Percentiles rank a stretch among this genome's conserved stretches.
Conservation (phyloP, 2,113 vertebrate genomes). For the Rhagologus leucostigma region DNA sequence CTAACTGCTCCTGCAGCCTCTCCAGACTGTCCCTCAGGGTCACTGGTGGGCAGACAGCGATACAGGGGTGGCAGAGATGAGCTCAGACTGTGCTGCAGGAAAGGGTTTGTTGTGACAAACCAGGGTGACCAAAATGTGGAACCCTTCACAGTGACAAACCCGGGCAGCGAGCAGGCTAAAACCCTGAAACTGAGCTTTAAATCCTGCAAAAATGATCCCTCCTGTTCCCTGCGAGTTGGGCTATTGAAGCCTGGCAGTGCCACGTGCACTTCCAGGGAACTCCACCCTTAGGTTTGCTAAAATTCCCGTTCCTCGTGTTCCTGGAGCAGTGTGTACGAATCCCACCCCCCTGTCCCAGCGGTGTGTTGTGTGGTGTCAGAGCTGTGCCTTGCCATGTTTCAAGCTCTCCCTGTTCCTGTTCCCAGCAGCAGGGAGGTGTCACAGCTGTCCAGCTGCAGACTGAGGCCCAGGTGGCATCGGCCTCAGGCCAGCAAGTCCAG, state of each 20-base stretch:
- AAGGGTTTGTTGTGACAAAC: neutral
- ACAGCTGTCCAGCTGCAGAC: conserved; percentile 99
- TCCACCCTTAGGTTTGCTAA: neutral
- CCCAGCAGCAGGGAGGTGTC: conserved; percentile 96
- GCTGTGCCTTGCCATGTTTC: conserved; percentile 67
- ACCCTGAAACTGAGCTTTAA: neutral
- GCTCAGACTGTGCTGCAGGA: neutral
- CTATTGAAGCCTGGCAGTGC: neutral
- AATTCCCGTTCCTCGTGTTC: neutral
- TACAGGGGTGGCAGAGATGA: neutral
- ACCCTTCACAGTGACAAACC: neutral
- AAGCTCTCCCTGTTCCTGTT: conserved; percentile 85
- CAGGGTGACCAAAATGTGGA: neutral
- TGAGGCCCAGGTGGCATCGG: conserved; percentile 93
- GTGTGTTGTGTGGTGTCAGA: conserved; percentile 52
- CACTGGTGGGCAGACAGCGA: neutral
- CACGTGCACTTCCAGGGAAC: neutral
- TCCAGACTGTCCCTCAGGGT: neutral
- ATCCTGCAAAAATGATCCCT: neutral
- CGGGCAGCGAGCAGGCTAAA: neutral
- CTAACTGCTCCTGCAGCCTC: neutral
- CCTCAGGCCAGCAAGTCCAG: conserved; percentile 99
- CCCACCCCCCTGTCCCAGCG: neutral
- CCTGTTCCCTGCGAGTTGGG: neutral
- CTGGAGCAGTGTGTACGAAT: neutral